Conservation (phyloP, 1,140 invertebrate species). For the Lethocerus indicus region DNA sequence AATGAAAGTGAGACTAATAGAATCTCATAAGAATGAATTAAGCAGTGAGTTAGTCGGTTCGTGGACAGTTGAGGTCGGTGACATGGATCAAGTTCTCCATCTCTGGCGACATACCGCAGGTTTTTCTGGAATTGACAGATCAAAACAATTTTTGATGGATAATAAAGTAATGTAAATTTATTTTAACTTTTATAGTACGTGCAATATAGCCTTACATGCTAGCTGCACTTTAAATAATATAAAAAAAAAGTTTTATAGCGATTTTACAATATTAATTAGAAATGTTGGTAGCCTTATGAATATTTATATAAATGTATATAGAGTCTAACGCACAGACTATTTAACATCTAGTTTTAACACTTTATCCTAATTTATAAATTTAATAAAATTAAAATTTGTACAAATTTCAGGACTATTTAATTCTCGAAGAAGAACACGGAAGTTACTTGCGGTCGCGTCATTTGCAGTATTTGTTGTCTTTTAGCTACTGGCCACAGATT, state of each 20-base stretch:
- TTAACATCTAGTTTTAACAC: too few relatives aligned
- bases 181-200: conserved; percentile 1
- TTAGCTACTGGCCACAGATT: conserved; percentile 77
- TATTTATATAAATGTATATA: too few relatives aligned
- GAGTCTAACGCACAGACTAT: too few relatives aligned
- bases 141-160: conserved; percentile 49
- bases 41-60: conserved; percentile 63
- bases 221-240: too few relatives aligned
- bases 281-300: too few relatives aligned
- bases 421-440: conserved; percentile 63
- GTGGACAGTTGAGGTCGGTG: conserved; percentile 87
- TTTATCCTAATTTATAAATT: background rate
- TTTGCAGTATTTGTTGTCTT: conserved; percentile 80
- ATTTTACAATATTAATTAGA: too few relatives aligned
- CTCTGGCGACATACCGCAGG: conserved; percentile 88
- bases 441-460: conserved; percentile 72
- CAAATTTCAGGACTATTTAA: conserved; percentile 47
- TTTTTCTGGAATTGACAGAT: conserved; percentile 71
- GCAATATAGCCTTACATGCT: too few relatives aligned
- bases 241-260: too few relatives aligned
- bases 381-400: background rate
- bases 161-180: conserved; percentile 39
- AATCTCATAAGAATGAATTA: conserved; percentile 48
- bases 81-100: conserved; percentile 91
- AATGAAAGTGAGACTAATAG: conserved; percentile 58